phyloP scores from a whole-genome alignment of 2,797 vertebrate genomes.

The Discoglossus pictus region DNA sequence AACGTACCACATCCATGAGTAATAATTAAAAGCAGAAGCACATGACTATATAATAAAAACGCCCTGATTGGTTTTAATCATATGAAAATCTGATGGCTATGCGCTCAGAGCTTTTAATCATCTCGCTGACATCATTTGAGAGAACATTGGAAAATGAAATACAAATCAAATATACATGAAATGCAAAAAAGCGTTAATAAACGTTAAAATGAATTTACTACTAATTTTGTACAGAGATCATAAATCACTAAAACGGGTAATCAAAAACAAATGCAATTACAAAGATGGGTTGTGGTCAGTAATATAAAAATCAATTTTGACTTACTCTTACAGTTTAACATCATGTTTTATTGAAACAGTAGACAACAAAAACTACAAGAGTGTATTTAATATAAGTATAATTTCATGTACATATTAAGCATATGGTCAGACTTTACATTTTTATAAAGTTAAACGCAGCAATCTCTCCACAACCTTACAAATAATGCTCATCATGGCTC shows the following conservation, averaged over 20 bases:
- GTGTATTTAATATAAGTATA: too few species aligned
- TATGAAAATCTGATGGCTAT: not conserved
- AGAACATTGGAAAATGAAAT: constrained; percentile 1
- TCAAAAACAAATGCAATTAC: constrained; percentile 6
- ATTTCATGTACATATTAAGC: too few species aligned
- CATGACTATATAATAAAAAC: constrained; percentile 3
- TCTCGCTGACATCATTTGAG: constrained; percentile 11
- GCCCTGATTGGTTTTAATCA: constrained; percentile 21
- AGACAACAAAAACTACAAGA: too few species aligned
- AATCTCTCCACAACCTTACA: too few species aligned
- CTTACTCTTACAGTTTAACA: too few species aligned
- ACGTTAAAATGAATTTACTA: not conserved
- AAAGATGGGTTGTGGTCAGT: not conserved
- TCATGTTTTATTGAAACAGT: too few species aligned
- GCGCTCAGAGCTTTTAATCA: constrained; percentile 7
- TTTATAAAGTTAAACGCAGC: too few species aligned
- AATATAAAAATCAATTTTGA: too few species aligned
- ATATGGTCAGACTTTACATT: too few species aligned
- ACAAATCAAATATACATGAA: not conserved
- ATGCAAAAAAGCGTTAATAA: constrained; percentile 6
- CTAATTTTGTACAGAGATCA: not conserved
- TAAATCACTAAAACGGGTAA: not conserved
- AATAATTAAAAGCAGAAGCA: constrained; percentile 19
- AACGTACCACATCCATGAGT: not conserved
- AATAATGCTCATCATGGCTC: too few species aligned